phyloP scores from a whole-genome alignment of 2,113 vertebrate genomes.

The Indicator maculatus region DNA sequence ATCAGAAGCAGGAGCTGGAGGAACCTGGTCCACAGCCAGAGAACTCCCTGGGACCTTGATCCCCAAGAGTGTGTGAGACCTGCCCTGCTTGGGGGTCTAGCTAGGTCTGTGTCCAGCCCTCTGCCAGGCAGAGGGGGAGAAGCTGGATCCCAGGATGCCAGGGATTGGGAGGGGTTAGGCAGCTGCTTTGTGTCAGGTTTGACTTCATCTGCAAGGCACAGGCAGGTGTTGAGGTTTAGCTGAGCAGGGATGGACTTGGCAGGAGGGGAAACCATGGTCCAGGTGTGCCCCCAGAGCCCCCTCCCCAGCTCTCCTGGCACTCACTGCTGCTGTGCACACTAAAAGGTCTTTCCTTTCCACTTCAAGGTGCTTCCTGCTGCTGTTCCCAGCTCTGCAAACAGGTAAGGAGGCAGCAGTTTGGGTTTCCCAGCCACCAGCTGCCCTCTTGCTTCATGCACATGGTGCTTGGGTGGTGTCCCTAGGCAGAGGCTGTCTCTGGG shows the following conservation, averaged over 20 bases:
- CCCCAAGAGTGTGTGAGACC: background rate
- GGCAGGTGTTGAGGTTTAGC: background rate
- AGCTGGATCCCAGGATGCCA: no score
- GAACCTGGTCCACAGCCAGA: background rate
- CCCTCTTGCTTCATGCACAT: background rate
- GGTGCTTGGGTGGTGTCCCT: background rate
- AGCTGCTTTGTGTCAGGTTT: no score
- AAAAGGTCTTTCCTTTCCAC: slow-evolving; percentile 11
- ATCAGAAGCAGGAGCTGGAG: background rate
- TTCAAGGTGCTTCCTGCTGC: slow-evolving; percentile 79
- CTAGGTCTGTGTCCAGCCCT: background rate
- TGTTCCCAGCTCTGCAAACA: slow-evolving; percentile 80
- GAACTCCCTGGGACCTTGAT: background rate
- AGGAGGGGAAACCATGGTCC: background rate
- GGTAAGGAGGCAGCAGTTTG: slow-evolving; percentile 71
- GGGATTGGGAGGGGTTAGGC: no score
- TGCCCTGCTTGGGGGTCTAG: background rate
- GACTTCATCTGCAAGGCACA: background rate
- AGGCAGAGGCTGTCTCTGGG: background rate
- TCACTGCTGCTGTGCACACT: background rate
- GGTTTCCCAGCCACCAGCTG: background rate
- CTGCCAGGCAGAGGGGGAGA: background rate
- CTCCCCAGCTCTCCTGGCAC: background rate
- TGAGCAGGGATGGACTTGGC: background rate
- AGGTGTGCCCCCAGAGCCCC: background rate